phyloP scores from a whole-genome alignment of 1,140 invertebrate species.

The Cecropterus lyciades region DNA sequence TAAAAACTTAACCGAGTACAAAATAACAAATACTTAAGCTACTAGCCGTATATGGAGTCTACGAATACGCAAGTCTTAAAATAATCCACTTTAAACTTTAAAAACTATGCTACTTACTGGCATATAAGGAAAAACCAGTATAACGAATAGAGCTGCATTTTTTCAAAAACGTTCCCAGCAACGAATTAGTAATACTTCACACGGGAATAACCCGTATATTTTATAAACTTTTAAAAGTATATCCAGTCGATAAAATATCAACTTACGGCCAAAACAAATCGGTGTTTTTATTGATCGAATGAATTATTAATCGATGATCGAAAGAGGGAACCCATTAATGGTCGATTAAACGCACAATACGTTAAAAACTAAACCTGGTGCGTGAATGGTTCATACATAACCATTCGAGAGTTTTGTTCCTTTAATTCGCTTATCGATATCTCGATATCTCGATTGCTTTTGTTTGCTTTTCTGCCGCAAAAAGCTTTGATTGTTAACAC shows the following conservation, averaged over 20 bases:
- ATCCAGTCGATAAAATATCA: background rate
- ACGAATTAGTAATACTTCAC: constrained; percentile 22
- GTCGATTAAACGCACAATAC: constrained; percentile 20
- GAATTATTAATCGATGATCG: constrained; percentile 26
- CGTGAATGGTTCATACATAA: constrained; percentile 19
- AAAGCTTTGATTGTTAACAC: background rate
- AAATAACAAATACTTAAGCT: constrained; percentile 27
- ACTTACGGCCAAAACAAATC: constrained; percentile 20
- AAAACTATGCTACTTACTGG: constrained; percentile 19
- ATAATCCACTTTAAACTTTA: constrained; percentile 20
- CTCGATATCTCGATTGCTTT: constrained; percentile 7
- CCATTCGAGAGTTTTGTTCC: constrained; percentile 9
- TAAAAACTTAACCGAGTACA: constrained; percentile 15
- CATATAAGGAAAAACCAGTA: constrained; percentile 19
- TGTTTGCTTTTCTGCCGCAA: background rate
- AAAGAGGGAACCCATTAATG: constrained; percentile 26
- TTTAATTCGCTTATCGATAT: constrained; percentile 19
- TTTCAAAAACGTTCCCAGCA: constrained; percentile 17
- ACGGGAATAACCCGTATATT: constrained; percentile 23
- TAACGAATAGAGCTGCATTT: constrained; percentile 5
- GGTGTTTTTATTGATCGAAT: constrained; percentile 31
- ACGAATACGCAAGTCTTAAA: constrained; percentile 21
- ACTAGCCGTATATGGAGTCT: constrained; percentile 1
- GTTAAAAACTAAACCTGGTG: background rate
- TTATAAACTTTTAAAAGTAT: background rate